A percentile compares a stretch with the other conserved stretches of the same genome.
These are phyloP conservation scores for Strix aluco DNA, from an alignment of 2,113 vertebrate genomes.

Conservation along the genomic window DNA sequence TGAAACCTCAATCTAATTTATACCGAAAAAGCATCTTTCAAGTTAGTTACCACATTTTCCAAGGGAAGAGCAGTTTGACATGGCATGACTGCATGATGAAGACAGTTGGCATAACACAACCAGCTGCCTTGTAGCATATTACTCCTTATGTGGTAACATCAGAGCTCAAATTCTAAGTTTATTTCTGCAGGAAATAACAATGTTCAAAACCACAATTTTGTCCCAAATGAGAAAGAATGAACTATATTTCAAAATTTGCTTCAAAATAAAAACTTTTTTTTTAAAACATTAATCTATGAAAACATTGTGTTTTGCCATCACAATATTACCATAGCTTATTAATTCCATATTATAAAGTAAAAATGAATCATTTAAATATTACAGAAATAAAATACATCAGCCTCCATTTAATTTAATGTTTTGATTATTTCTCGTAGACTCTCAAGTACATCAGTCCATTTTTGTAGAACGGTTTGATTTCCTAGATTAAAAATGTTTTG, in stretches of 20 bases:
- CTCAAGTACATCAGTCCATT: background rate
- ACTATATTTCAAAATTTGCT: background rate
- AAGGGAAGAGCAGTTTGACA: background rate
- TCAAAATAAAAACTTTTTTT: background rate
- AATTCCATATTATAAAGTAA: background rate
- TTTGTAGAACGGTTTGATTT: background rate
- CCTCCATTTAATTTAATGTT: background rate
- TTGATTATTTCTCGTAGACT: background rate
- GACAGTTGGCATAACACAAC: background rate
- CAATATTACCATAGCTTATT: background rate
- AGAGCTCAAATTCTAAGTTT: background rate
- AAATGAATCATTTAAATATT: background rate
- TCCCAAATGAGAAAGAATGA: background rate
- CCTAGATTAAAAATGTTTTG: background rate
- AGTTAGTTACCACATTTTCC: background rate
- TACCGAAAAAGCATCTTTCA: background rate
- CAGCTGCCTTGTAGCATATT: background rate
- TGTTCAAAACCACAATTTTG: background rate
- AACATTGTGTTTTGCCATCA: background rate
- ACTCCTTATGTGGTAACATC: background rate
- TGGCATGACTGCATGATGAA: background rate
- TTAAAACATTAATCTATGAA: background rate
- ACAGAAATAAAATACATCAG: background rate
- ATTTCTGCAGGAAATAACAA: background rate
- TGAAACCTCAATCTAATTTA: background rate